Evolutionary conservation across 2,797 vertebrate genomes (phyloP), one percentile per base, ranked within the genome.

Genomic region (Coilia nasus): DNA sequence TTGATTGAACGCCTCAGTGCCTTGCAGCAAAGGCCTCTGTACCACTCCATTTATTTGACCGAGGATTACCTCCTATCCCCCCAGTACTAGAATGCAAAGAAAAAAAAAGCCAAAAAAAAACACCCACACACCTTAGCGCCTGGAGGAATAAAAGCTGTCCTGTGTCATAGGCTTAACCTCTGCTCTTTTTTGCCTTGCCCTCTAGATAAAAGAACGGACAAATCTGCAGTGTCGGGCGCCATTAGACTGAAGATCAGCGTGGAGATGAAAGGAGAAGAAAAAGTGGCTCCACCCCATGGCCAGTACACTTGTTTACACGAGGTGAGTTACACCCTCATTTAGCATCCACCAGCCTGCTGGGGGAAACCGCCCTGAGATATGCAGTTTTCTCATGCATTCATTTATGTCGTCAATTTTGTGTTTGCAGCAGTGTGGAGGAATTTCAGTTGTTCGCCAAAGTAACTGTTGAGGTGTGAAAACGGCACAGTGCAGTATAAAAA

Each of bases 251-350:
- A 99, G 95, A 99, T 99, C 94, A 98, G 96, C 0, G 98, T 99
- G 89, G 98, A 99, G 92, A 99, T 99, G 93, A 97, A 99, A 93
- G 98, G 98, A 86, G 98, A 99, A 87, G 98, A 98, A 90, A 98
- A 99, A 0, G 98, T 98, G 87, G 97, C 97, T 86, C 97, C 98
- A 1, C 98, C 98, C 87, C 98, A 99, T 2, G 92, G 98, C 89
- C 98, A 99, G 83, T 99, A 99, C 87, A 99, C 98, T 46, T 99
- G 97, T 94, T 95, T 99, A 86, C 98, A 99, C 35, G 98, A 99
- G 97, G 98, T 99, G 94, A 75, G 67, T 1, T 17, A 5, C 31
- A 17, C 67, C 31, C 67, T 41, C 67, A 35, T 75, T 41, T 41
- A 75, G 67, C 67, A 75, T 41, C 67, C 67, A 15, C 28, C 31